Evolutionary conservation across 2,113 vertebrate genomes (phyloP).

Genomic region (Atractosteus spatula): DNA sequence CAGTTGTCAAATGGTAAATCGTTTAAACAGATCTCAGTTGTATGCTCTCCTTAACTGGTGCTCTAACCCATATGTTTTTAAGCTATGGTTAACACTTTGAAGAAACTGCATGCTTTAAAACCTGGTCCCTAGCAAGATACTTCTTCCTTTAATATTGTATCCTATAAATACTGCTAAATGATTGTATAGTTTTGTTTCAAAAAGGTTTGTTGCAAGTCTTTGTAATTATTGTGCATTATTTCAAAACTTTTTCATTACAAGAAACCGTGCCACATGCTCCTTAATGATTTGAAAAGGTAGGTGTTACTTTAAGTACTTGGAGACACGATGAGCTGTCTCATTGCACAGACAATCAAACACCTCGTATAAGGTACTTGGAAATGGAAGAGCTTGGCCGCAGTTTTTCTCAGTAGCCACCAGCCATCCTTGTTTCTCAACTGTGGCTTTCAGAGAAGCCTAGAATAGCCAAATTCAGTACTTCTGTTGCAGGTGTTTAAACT

Average conservation of each 20-base stretch:
- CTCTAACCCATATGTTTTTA: constrained; percentile 13
- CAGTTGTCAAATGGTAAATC: constrained; percentile 47
- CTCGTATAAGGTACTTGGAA: no score
- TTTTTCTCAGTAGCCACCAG: no score
- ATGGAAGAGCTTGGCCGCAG: no score
- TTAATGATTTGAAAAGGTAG: neutral
- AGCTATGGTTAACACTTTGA: constrained; percentile 7
- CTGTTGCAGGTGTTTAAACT: no score
- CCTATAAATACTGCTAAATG: no score
- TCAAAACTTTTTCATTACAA: neutral
- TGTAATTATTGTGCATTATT: neutral
- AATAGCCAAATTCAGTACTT: no score
- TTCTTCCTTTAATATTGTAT: no score
- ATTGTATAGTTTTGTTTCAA: no score
- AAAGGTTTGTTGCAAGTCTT: neutral
- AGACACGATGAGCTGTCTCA: neutral
- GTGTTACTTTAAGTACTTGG: neutral
- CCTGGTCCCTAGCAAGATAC: no score
- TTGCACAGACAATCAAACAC: constrained; percentile 22
- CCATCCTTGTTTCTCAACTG: no score
- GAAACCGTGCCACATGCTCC: no score
- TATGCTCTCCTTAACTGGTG: constrained; percentile 17
- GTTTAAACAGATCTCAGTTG: constrained; percentile 29
- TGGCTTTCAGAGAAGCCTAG: no score
- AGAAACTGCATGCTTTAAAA: constrained; percentile 12